Evolutionary conservation across 2,888 invertebrate genomes (phyloP).

Genomic region (Acanthopleura granulata): DNA sequence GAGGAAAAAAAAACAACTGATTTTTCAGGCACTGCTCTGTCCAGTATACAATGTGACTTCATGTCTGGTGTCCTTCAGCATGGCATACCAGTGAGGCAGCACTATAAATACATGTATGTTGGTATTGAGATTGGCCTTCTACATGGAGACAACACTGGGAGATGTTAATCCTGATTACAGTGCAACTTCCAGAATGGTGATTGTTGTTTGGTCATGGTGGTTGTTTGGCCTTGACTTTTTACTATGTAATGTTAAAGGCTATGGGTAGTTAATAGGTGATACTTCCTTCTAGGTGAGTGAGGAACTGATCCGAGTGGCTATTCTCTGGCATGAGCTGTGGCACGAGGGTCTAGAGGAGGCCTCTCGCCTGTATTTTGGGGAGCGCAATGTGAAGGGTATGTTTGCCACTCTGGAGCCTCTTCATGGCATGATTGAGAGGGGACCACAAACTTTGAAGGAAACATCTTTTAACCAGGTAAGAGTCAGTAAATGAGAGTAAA

Average conservation of each 20-base stretch:
- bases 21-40: too few relatives aligned
- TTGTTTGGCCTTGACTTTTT: not conserved
- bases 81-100: too few relatives aligned
- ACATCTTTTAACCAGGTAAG: slow-evolving; percentile 89
- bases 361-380: slow-evolving; percentile 94
- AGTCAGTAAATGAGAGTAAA: not conserved
- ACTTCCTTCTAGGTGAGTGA: slow-evolving; percentile 78
- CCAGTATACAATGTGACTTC: too few relatives aligned
- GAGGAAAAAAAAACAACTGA: too few relatives aligned
- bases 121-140: too few relatives aligned
- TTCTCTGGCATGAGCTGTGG: slow-evolving; percentile 99
- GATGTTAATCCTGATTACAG: too few relatives aligned
- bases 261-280: not conserved
- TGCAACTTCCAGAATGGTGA: not conserved
- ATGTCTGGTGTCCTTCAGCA: too few relatives aligned
- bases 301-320: slow-evolving; percentile 96
- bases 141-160: too few relatives aligned
- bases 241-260: too few relatives aligned
- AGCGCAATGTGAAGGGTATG: slow-evolving; percentile 95
- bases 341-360: slow-evolving; percentile 92
- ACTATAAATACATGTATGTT: too few relatives aligned
- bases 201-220: not conserved
- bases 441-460: slow-evolving; percentile 96
- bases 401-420: slow-evolving; percentile 94
- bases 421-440: slow-evolving; percentile 92